These are phyloP conservation scores for Caenorhabditis sp. DNA, from an alignment of 2,888 invertebrate species.

Conservation along the genomic window DNA sequence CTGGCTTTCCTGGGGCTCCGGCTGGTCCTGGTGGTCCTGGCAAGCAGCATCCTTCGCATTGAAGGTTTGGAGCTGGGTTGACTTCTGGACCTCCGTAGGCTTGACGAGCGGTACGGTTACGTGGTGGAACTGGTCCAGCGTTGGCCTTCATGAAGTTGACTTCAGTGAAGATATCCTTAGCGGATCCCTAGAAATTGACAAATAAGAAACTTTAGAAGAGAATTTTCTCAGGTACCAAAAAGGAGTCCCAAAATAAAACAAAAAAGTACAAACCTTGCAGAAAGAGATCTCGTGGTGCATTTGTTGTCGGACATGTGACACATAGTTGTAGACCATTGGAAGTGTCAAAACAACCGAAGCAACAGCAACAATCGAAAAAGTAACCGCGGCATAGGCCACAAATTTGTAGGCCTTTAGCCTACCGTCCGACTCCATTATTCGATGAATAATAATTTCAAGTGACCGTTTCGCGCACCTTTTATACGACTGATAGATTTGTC, in stretches of 20 bases:
- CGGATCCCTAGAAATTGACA: constrained; percentile 63
- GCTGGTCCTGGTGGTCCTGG: constrained; percentile 68
- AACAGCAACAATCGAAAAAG: constrained; percentile 70
- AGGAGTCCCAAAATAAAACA: constrained; percentile 3
- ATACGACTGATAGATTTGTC: constrained; percentile 6
- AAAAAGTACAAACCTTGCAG: constrained; percentile 65
- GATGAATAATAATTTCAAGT: neutral
- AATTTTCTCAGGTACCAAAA: too few species aligned
- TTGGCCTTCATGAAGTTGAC: constrained; percentile 70
- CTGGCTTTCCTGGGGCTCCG: constrained; percentile 66
- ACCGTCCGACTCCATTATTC: constrained; percentile 66
- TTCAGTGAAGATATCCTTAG: constrained; percentile 71
- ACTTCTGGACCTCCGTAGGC: constrained; percentile 66
- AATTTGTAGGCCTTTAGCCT: constrained; percentile 71
- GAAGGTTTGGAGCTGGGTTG: constrained; percentile 59
- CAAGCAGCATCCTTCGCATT: constrained; percentile 62
- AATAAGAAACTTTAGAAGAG: constrained; percentile 6
- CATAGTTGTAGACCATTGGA: constrained; percentile 70
- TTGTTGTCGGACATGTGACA: constrained; percentile 68
- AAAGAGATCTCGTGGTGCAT: constrained; percentile 71
- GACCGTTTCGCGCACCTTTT: constrained; percentile 11
- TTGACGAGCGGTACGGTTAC: constrained; percentile 70
- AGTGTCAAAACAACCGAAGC: constrained; percentile 70
- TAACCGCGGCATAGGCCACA: constrained; percentile 71
- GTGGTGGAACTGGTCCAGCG: constrained; percentile 51